phyloP scores from a whole-genome alignment of 1,140 invertebrate genomes.

The Aethina tumida region DNA sequence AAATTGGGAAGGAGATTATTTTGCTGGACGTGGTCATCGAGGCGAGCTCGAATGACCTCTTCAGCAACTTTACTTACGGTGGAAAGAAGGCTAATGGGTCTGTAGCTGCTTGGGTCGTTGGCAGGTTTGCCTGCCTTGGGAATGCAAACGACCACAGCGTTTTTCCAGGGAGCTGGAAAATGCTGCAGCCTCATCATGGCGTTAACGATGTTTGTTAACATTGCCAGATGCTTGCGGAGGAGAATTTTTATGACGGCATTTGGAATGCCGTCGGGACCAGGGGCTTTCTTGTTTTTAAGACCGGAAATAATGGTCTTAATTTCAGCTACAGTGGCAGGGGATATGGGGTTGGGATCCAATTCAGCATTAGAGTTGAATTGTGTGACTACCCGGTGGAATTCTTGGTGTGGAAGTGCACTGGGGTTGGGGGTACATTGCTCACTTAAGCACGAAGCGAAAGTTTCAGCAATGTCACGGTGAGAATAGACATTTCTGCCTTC shows the following conservation, averaged over 20 bases:
- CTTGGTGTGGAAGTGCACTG: too few relatives aligned
- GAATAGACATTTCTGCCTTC: too few relatives aligned
- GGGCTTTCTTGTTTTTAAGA: constrained; percentile 9
- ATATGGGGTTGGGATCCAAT: too few relatives aligned
- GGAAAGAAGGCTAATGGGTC: constrained; percentile 24
- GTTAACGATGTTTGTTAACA: constrained; percentile 21
- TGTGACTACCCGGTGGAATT: too few relatives aligned
- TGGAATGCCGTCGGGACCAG: constrained; percentile 1
- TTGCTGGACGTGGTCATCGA: constrained; percentile 11
- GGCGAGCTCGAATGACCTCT: constrained; percentile 14
- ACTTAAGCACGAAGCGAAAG: too few relatives aligned
- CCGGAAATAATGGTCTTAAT: constrained; percentile 1
- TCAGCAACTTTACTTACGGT: constrained; percentile 19
- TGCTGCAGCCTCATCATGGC: constrained; percentile 22
- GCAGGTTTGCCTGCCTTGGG: constrained; percentile 4
- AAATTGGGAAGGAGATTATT: constrained; percentile 17
- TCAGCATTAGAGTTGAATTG: too few relatives aligned
- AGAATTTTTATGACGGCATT: constrained; percentile 10
- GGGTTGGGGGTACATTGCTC: too few relatives aligned
- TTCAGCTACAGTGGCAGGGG: constrained; percentile 1
- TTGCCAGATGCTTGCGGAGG: constrained; percentile 3
- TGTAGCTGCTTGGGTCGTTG: constrained; percentile 10
- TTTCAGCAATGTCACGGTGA: too few relatives aligned
- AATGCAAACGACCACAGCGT: constrained; percentile 2
- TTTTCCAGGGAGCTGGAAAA: constrained; percentile 32